phyloP scores from a whole-genome alignment of 35 echinoderm and acorn worm genomes.

The Holothuria glaberrima region DNA sequence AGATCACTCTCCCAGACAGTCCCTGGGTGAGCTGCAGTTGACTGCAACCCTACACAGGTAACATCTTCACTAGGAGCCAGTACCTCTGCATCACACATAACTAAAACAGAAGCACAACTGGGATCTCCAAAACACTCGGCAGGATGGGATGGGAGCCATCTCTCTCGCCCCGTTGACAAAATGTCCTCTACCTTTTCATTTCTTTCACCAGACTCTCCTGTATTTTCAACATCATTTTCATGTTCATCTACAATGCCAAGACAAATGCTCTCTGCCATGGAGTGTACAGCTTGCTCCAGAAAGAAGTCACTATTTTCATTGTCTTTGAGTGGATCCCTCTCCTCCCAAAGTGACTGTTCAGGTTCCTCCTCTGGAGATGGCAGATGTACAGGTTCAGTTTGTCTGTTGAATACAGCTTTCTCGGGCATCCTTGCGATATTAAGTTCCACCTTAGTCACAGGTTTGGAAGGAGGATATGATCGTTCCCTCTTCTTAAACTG shows the following conservation, averaged over 20 bases:
- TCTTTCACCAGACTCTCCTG: slow-evolving; percentile 22
- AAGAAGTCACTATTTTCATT: slow-evolving; percentile 66
- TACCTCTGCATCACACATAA: slow-evolving; percentile 55
- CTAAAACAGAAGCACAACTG: slow-evolving; percentile 62
- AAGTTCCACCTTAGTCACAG: not conserved
- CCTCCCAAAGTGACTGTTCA: slow-evolving; percentile 55
- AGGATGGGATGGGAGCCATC: not conserved
- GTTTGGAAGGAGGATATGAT: not conserved
- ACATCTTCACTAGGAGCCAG: slow-evolving; percentile 49
- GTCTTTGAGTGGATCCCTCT: slow-evolving; percentile 40
- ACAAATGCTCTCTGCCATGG: slow-evolving; percentile 90
- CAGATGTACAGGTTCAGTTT: not conserved
- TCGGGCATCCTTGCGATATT: not conserved
- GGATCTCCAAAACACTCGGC: slow-evolving; percentile 56
- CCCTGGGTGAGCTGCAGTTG: slow-evolving; percentile 16
- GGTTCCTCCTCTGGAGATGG: slow-evolving; percentile 10
- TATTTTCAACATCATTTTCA: slow-evolving; percentile 34
- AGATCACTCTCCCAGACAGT: slow-evolving; percentile 86
- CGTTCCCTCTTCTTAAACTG: slow-evolving; percentile 20
- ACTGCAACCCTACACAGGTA: too few relatives aligned
- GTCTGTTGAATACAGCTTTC: not conserved
- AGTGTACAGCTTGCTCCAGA: slow-evolving; percentile 87
- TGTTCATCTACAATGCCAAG: slow-evolving; percentile 86
- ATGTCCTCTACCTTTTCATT: slow-evolving; percentile 34
- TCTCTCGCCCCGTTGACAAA: not conserved